These are phyloP conservation scores for Penaeus japonicus DNA, from an alignment of 1,140 invertebrate species.

Conservation along the genomic window DNA sequence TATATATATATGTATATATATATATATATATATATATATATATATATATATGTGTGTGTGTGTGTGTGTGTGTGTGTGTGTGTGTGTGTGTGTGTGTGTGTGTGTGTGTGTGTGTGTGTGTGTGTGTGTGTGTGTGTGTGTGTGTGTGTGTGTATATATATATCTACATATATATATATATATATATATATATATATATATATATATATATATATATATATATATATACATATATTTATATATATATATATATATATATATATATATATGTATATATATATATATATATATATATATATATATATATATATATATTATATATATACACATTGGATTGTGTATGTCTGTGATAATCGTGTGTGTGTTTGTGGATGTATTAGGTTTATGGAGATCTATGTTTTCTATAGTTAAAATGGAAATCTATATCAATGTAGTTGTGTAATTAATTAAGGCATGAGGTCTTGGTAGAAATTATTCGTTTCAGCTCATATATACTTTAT, in stretches of 20 bases:
- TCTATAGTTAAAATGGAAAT: background rate
- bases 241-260: slow-evolving; percentile 2
- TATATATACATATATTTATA: background rate
- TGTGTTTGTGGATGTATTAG: background rate
- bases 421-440: background rate
- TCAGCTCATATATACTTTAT: background rate
- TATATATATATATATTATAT: background rate
- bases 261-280: background rate
- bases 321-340: background rate
- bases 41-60: background rate
- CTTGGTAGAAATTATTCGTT: background rate
- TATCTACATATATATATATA: too few species aligned
- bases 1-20: slow-evolving; percentile 6
- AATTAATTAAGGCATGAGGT: too few species aligned
- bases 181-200: background rate
- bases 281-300: background rate
- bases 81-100: background rate
- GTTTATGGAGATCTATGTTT: background rate
- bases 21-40: background rate
- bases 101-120: background rate
- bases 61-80: background rate
- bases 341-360: background rate
- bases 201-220: slow-evolving; percentile 6
- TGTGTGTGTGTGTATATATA: background rate
- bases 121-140: background rate